These are phyloP conservation scores for Balearica regulorum DNA, from an alignment of 2,797 vertebrate genomes.

Conservation along the genomic window DNA sequence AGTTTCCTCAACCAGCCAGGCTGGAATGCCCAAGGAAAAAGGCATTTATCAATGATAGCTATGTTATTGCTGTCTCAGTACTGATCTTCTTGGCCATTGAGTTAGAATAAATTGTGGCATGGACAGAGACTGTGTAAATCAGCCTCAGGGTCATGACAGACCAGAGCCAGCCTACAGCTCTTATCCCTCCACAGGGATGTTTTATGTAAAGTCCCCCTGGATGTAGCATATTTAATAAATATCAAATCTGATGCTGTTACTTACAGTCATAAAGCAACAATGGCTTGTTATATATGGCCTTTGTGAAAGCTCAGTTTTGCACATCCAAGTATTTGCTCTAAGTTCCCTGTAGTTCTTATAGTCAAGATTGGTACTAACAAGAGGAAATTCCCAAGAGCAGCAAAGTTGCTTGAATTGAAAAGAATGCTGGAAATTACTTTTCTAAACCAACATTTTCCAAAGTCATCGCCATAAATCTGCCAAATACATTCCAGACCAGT, in stretches of 20 bases:
- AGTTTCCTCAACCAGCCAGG: neutral
- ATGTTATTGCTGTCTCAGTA: neutral
- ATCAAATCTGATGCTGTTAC: neutral
- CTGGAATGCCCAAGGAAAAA: neutral
- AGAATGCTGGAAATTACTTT: neutral
- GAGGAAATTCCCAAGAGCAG: neutral
- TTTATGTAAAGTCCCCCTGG: neutral
- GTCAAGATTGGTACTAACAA: neutral
- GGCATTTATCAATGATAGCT: neutral
- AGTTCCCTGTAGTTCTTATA: neutral
- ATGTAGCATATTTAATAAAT: neutral
- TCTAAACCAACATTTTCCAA: slow-evolving; percentile 23
- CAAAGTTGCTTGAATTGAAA: neutral
- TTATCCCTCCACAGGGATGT: neutral
- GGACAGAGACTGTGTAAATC: neutral
- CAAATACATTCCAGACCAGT: neutral
- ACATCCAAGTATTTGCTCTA: neutral
- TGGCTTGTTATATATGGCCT: neutral
- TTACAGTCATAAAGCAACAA: neutral
- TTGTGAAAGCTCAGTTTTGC: neutral
- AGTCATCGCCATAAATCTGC: neutral
- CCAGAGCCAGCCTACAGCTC: neutral
- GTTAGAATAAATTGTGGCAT: neutral
- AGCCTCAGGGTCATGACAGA: neutral
- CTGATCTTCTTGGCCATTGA: neutral